Conservation (phyloP, 2,113 vertebrate species). For the Stictonetta naevosa region DNA sequence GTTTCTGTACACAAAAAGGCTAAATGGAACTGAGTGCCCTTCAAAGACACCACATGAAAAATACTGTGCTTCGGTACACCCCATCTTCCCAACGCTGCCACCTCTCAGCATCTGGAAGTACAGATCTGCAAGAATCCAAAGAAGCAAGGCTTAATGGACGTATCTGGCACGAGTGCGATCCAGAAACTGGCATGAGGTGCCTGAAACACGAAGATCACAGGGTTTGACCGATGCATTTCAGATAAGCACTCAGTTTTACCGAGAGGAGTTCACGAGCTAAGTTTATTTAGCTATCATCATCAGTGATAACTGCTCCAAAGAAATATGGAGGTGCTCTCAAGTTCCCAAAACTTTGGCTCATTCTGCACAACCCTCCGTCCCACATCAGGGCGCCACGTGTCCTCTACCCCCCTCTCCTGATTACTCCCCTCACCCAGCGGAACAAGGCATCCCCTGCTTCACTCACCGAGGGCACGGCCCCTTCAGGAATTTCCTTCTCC, state of each 20-base stretch:
- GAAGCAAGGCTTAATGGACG: background rate
- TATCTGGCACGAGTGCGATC: background rate
- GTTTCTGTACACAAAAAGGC: background rate
- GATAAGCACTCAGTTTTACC: background rate
- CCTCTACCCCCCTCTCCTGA: background rate
- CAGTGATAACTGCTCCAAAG: background rate
- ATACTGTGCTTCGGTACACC: background rate
- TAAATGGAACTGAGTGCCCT: background rate
- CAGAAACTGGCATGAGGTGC: background rate
- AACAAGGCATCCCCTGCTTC: background rate
- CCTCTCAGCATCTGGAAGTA: background rate
- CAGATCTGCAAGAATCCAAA: background rate
- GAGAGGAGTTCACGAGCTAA: background rate
- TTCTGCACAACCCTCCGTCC: background rate
- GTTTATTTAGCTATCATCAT: background rate
- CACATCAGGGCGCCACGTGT: background rate
- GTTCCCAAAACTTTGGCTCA: background rate
- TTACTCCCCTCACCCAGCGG: background rate
- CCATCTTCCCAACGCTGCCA: background rate
- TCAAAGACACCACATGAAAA: background rate
- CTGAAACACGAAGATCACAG: background rate
- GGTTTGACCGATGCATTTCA: background rate
- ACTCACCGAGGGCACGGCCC: background rate
- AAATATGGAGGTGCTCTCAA: background rate
- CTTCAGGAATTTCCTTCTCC: background rate